phyloP scores from a whole-genome alignment of 2,888 invertebrate species.

The Heliconius erato region DNA sequence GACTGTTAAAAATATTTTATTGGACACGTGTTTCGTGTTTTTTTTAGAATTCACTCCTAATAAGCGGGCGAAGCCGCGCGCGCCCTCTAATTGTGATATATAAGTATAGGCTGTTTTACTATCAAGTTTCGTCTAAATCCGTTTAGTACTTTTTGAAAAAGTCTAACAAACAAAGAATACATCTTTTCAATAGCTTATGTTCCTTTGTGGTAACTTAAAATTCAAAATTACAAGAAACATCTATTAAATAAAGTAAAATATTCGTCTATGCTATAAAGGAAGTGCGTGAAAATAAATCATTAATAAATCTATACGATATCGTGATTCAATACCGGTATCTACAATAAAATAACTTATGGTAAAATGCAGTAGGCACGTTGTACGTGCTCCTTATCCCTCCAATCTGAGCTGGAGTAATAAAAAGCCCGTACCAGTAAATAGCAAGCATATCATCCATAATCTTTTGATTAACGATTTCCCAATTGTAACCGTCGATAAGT shows the following conservation, averaged over 20 bases:
- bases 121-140: too few species aligned
- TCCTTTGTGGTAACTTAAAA: not conserved
- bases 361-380: conserved; percentile 48
- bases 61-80: too few species aligned
- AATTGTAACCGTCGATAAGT: conserved; percentile 73
- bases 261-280: not conserved
- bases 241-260: not conserved
- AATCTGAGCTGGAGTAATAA: conserved; percentile 53
- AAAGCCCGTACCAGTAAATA: conserved; percentile 54
- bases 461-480: conserved; percentile 74
- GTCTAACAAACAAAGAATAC: too few species aligned
- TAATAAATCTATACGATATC: not conserved
- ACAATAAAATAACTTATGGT: conserved; percentile 22
- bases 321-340: conserved; percentile 1
- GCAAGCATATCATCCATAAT: conserved; percentile 64
- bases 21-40: too few species aligned
- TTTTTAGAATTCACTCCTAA: too few species aligned
- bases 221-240: not conserved
- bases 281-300: conserved; percentile 10
- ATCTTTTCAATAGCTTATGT: too few species aligned
- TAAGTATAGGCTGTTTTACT: too few species aligned
- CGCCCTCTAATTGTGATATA: too few species aligned
- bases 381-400: conserved; percentile 59
- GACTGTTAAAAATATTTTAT: too few species aligned
- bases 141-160: too few species aligned